Percentiles rank a stretch among this genome's conserved stretches.
Conservation (phyloP, 1,140 invertebrate genomes). For the Rhynchophorus ferrugineus region DNA sequence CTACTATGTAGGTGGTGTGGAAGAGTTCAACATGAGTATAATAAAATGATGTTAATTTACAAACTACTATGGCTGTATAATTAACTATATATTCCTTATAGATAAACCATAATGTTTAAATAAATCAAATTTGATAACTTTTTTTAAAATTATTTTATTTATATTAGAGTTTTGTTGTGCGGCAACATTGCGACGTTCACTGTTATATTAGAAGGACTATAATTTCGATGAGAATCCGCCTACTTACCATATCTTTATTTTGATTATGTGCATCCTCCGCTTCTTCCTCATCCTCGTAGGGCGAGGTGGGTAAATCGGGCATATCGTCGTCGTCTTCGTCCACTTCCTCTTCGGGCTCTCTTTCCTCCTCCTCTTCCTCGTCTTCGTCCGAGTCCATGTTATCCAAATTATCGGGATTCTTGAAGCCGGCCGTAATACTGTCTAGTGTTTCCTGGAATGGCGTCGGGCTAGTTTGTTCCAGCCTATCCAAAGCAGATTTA, state of each 20-base stretch:
- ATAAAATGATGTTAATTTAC: no score
- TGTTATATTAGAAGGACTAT: no score
- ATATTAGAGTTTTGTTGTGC: no score
- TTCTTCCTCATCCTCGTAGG: no score
- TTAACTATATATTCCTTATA: no score
- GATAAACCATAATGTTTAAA: no score
- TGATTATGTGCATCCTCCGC: neutral
- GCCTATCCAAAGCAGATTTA: conserved; percentile 29
- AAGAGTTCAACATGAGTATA: no score
- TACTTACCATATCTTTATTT: neutral
- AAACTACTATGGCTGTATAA: no score
- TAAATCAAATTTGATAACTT: no score
- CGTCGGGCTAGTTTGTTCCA: conserved; percentile 33
- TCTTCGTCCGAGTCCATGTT: conserved; percentile 16
- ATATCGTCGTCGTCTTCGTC: conserved; percentile 3
- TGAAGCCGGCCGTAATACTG: conserved; percentile 31
- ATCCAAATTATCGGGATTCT: conserved; percentile 17
- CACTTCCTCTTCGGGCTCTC: conserved; percentile 14
- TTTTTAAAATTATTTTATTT: no score
- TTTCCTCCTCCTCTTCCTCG: conserved; percentile 21
- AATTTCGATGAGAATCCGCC: neutral
- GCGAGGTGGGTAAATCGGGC: conserved; percentile 5
- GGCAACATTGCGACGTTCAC: no score
- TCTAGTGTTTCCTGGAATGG: conserved; percentile 38
- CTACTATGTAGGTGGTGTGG: no score